Conservation (phyloP, 2,797 vertebrate species). For the Xiphophorus birchmanni region DNA sequence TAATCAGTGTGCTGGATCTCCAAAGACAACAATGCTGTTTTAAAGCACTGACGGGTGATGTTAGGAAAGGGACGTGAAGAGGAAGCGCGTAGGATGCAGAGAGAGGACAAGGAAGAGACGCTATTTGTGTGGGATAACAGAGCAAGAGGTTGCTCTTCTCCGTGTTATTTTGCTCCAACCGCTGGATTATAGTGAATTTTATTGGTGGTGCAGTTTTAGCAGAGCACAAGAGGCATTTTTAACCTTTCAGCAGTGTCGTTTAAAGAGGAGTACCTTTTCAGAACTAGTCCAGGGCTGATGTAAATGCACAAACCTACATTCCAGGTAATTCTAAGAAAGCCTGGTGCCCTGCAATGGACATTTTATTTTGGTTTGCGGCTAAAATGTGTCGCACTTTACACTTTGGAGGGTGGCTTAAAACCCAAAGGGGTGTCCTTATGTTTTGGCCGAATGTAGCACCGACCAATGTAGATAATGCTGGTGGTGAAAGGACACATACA, state of each 20-base stretch:
- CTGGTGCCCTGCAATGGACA: neutral
- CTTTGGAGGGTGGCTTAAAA: neutral
- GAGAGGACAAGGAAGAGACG: slow-evolving; percentile 34
- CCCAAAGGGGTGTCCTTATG: neutral
- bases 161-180: slow-evolving; percentile 32
- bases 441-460: neutral
- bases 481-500: neutral
- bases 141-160: slow-evolving; percentile 46
- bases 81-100: slow-evolving; percentile 28
- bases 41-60: slow-evolving; percentile 20
- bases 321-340: neutral
- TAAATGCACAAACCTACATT: neutral
- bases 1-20: slow-evolving; percentile 38
- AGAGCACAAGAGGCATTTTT: slow-evolving; percentile 4
- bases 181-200: slow-evolving; percentile 31
- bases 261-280: slow-evolving; percentile 3
- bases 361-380: neutral
- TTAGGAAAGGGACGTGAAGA: slow-evolving; percentile 33
- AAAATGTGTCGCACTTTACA: neutral
- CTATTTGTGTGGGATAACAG: slow-evolving; percentile 51
- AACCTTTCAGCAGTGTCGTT: neutral
- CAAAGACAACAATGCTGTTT: slow-evolving; percentile 43
- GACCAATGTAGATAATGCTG: neutral
- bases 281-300: neutral
- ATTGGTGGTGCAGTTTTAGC: slow-evolving; percentile 7